Evolutionary conservation across 2,113 vertebrate species (phyloP), one percentile per base, ranked within the genome.

Genomic region (Brachypteracias leptosomus): DNA sequence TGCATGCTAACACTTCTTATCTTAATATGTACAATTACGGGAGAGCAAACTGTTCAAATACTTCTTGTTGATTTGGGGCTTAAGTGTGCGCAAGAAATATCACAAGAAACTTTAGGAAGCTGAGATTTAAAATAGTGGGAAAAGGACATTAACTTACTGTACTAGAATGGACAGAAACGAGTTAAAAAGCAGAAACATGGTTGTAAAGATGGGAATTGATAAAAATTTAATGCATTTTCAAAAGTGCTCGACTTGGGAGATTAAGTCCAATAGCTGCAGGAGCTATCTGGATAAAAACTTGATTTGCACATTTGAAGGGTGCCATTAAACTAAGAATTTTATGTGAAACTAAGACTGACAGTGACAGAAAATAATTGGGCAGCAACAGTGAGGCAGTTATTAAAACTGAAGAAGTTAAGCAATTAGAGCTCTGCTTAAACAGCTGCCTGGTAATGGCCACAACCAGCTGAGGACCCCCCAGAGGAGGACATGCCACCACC

Each of bases 271-370:
- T 71, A 80, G 11, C 28, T 70, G 36, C 22, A 40, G 19, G 49
- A 76, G 12, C 33, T 80, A 25, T 73, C 7, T 57, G 49, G 61
- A 85, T 83, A 71, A 75, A 59, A 89, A 29, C 66, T 58, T 77
- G 58, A 33, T 85, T 83, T 88, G 49, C 84, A 61, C 52, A 86
- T 66, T 62, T 81, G 70, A 89, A 91, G 28, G 10, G n/a, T 78
- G 24, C 58, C 44, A 63, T 75, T 93, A 88, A 95, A 77, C 54
- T 83, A 80, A 94, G 13, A 71, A 86, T 86, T 88, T 78, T 62
- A 49, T 55, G 33, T 90, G 76, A 95, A 88, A 95, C 55, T 49
- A 77, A 74, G 55, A 57, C 57, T 57, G 26, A 92, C 28, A 73
- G 57, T 68, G 49, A 95, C 72, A 81, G 79, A 90, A 93, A 82